phyloP scores from a whole-genome alignment of 2,888 invertebrate species.

The Noctua fimbriata region DNA sequence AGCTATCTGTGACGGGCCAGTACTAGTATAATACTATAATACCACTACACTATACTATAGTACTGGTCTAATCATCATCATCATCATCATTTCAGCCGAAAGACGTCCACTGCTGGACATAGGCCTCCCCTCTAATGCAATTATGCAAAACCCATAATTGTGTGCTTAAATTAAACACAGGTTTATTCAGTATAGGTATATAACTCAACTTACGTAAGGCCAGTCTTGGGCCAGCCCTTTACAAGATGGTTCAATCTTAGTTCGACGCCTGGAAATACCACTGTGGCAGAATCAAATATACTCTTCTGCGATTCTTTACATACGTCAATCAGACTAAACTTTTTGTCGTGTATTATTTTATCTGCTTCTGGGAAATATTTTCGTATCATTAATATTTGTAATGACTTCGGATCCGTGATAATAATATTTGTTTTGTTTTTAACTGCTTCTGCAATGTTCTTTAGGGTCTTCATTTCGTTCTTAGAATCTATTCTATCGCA shows the following conservation, averaged over 20 bases:
- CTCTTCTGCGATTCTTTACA: conserved; percentile 16
- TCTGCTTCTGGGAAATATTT: conserved; percentile 17
- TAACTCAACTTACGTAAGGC: neutral
- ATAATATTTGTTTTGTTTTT: conserved; percentile 12
- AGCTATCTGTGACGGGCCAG: too few species aligned
- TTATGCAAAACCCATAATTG: neutral
- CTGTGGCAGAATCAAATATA: neutral
- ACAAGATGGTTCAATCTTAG: neutral
- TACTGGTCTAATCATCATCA: too few species aligned
- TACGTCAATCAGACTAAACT: conserved; percentile 24
- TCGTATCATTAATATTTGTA: neutral
- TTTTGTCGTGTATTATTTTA: conserved; percentile 8
- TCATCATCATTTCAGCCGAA: too few species aligned
- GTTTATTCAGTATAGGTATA: neutral
- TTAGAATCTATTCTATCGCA: neutral
- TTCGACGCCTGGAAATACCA: conserved; percentile 5
- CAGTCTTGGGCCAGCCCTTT: neutral
- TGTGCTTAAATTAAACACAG: neutral
- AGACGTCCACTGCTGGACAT: too few species aligned
- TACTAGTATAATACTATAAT: too few species aligned
- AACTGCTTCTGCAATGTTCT: conserved; percentile 11
- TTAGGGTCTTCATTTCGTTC: neutral
- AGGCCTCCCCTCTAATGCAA: too few species aligned
- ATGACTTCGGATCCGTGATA: conserved; percentile 2
- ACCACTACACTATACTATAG: too few species aligned